Evolutionary conservation across 2,888 invertebrate species (phyloP), one percentile per base, ranked within the genome.

Genomic region (Frankliniella fusca): DNA sequence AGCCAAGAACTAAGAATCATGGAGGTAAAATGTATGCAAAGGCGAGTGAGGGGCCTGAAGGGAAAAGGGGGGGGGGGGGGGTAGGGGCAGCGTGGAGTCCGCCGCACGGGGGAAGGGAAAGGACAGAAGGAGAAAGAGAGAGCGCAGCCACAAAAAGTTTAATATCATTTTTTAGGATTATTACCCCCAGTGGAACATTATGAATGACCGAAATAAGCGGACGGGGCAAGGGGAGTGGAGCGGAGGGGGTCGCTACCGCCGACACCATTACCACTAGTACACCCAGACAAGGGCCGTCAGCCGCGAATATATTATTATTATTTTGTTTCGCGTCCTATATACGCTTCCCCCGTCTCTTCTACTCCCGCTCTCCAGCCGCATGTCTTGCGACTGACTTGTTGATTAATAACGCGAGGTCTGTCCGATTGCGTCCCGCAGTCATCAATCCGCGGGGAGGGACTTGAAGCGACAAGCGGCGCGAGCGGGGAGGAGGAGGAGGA

Each of bases 1-100:
- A 76, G 70, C 70, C 70, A 76, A 76, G 70, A 76, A 76, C 23
- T 27, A 12, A 23, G 70, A 76, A 76, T 76, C 70, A 76, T 76
- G 23, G 70, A 23, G 27, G 70, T 12, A 76, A 76, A 76, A 76
- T 76, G 70, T 76, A 76, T 76, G 70, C 70, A 76, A 27, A 76
- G 70, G 70, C 23, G 70, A 61, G 61, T n/a, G 61, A 54, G 54
- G 3, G n/a, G n/a, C n/a, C n/a, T n/a, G n/a, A n/a, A n/a, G n/a
- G n/a, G n/a, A n/a, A n/a, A 18, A 54, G 54, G 54, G 54, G 15
- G 10, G 54, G 54, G 54, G 54, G 54, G 11, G 11, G 61, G 61
- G n/a, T 11, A n/a, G 61, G 61, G 61, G 18, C 20, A 61, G 15
- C 18, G 61, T 20, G 61, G n/a, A n/a, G n/a, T 7, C 18, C 18